These are phyloP conservation scores for Rhizoglyphus robini DNA, from an alignment of 1,140 invertebrate genomes.

Conservation along the genomic window DNA sequence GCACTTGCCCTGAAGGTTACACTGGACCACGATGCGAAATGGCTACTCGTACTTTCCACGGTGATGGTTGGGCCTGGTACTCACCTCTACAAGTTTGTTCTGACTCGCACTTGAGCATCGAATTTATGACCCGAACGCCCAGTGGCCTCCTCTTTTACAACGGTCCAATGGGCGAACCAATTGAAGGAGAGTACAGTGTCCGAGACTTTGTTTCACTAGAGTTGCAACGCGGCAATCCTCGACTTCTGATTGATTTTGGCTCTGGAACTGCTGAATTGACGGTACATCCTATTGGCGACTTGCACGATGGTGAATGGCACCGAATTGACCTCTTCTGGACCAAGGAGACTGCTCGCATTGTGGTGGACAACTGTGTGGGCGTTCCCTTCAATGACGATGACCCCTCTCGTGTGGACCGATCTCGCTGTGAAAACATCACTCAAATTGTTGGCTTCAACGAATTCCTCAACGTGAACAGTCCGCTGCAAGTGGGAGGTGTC, in stretches of 20 bases:
- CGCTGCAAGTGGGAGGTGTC: conserved; percentile 79
- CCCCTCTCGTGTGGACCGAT: conserved; percentile 67
- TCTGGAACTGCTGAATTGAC: conserved; percentile 76
- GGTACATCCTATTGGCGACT: conserved; percentile 65
- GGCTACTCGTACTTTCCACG: conserved; percentile 77
- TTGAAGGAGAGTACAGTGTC: conserved; percentile 46
- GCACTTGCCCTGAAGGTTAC: conserved; percentile 76
- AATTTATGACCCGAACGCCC: conserved; percentile 77
- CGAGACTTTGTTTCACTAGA: conserved; percentile 86
- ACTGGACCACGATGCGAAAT: conserved; percentile 90
- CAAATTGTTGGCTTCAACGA: conserved; percentile 86
- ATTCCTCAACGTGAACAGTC: conserved; percentile 88
- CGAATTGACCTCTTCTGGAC: conserved; percentile 87
- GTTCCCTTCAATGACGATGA: conserved; percentile 62
- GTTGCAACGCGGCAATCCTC: conserved; percentile 72
- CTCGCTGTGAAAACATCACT: conserved; percentile 70
- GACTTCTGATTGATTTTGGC: conserved; percentile 83
- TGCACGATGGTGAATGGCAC: conserved; percentile 93
- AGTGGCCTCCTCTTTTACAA: conserved; percentile 91
- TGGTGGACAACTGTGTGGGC: conserved; percentile 78
- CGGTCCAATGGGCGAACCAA: conserved; percentile 82
- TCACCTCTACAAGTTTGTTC: conserved; percentile 89
- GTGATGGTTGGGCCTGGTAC: conserved; percentile 90
- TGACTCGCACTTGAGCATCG: conserved; percentile 78
- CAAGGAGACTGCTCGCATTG: conserved; percentile 67